phyloP scores from a whole-genome alignment of 2,797 vertebrate species.

The Lepidocolaptes lacrymiger region DNA sequence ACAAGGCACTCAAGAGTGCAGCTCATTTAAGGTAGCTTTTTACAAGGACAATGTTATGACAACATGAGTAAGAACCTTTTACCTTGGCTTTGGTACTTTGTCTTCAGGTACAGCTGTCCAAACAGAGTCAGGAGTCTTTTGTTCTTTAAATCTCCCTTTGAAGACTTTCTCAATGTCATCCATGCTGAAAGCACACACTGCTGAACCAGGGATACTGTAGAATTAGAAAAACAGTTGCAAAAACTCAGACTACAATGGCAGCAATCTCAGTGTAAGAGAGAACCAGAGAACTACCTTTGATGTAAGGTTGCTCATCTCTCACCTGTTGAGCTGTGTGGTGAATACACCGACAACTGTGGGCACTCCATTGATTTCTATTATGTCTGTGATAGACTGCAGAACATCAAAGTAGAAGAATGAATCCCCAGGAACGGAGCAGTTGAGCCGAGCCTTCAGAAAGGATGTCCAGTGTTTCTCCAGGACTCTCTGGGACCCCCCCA shows the following conservation, averaged over 20 bases:
- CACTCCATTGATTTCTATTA: constrained; percentile 91
- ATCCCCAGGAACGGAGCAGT: constrained; percentile 96
- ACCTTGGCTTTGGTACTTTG: constrained; percentile 95
- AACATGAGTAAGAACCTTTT: constrained; percentile 34
- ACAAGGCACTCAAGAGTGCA: not conserved
- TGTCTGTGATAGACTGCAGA: constrained; percentile 95
- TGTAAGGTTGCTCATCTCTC: constrained; percentile 46
- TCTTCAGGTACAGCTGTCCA: constrained; percentile 98
- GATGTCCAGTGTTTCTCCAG: constrained; percentile 99
- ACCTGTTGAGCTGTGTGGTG: constrained; percentile 99
- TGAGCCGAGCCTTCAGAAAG: constrained; percentile 94
- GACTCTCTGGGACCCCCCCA: constrained; percentile 95
- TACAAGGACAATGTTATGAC: not conserved
- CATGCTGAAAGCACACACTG: constrained; percentile 98
- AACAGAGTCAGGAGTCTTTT: constrained; percentile 95
- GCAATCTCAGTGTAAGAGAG: not conserved
- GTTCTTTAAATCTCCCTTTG: constrained; percentile 96
- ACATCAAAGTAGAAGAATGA: constrained; percentile 99
- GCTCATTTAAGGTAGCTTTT: constrained; percentile 9
- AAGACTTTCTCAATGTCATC: constrained; percentile 95
- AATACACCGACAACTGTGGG: constrained; percentile 93
- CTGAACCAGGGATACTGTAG: constrained; percentile 95
- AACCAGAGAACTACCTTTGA: not conserved
- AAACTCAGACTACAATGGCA: not conserved
- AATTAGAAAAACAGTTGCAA: constrained; percentile 13